phyloP scores from a whole-genome alignment of 2,113 vertebrate species.

The Bostrychus sinensis region DNA sequence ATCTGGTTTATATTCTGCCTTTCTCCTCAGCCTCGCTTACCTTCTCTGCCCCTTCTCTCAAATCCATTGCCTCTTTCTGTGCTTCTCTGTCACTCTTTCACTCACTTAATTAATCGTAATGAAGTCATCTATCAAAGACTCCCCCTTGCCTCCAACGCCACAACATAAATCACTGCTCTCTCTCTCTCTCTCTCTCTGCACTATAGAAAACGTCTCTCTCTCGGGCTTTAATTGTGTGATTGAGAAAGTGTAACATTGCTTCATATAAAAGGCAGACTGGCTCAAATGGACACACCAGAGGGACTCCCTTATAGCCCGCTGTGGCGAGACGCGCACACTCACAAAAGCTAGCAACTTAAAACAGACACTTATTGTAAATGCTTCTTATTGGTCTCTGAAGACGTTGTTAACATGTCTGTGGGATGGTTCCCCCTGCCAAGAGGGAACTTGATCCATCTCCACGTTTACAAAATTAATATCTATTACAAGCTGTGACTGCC shows the following conservation, averaged over 20 bases:
- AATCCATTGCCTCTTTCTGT: conserved; percentile 36
- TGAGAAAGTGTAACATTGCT: conserved; percentile 76
- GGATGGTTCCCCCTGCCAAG: conserved; percentile 61
- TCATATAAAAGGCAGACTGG: conserved; percentile 75
- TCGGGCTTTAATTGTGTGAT: conserved; percentile 77
- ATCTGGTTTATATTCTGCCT: conserved; percentile 51
- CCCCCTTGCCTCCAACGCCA: conserved; percentile 58
- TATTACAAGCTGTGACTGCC: conserved; percentile 67
- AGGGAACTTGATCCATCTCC: conserved; percentile 74
- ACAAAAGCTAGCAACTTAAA: conserved; percentile 64
- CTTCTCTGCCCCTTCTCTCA: conserved; percentile 39
- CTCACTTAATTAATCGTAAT: conserved; percentile 81
- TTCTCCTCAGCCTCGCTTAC: conserved; percentile 32
- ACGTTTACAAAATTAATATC: conserved; percentile 77
- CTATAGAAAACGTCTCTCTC: conserved; percentile 27
- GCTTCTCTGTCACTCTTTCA: conserved; percentile 53
- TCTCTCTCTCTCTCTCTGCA: conserved; percentile 42
- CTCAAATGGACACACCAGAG: conserved; percentile 77
- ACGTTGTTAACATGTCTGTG: conserved; percentile 77
- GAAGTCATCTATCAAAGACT: conserved; percentile 77
- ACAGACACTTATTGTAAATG: conserved; percentile 78
- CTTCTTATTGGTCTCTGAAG: conserved; percentile 75
- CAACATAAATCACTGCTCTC: conserved; percentile 67
- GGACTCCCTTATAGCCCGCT: conserved; percentile 65
- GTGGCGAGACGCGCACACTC: conserved; percentile 47